A percentile compares a stretch with the other conserved stretches of the same genome.
These are phyloP conservation scores for Gryon sp. DNA, from an alignment of 1,140 invertebrate genomes.

Conservation along the genomic window DNA sequence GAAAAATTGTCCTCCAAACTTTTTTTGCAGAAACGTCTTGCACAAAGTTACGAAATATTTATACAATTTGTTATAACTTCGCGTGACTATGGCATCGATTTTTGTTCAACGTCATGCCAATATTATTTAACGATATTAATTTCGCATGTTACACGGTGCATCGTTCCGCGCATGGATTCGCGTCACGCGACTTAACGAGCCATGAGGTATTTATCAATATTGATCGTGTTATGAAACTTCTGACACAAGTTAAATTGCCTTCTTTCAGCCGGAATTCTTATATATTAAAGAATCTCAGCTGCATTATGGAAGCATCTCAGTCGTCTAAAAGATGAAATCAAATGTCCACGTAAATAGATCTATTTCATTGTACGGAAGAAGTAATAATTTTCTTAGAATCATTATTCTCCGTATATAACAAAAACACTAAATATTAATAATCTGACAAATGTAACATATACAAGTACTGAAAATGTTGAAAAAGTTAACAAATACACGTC, in stretches of 20 bases:
- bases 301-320: too few species aligned
- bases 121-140: constrained; percentile 30
- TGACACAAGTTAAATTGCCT: constrained; percentile 31
- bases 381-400: too few species aligned
- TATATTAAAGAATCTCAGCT: background rate
- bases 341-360: too few species aligned
- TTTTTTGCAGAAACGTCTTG: constrained; percentile 6
- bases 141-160: constrained; percentile 13
- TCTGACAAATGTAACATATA: too few species aligned
- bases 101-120: background rate
- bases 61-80: constrained; percentile 3
- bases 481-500: too few species aligned
- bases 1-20: constrained; percentile 32
- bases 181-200: constrained; percentile 34
- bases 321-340: too few species aligned
- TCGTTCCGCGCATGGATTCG: constrained; percentile 7
- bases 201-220: constrained; percentile 49
- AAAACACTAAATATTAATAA: too few species aligned
- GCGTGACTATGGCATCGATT: background rate
- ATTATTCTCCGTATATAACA: too few species aligned
- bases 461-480: too few species aligned
- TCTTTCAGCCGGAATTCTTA: constrained; percentile 25
- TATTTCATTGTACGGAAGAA: too few species aligned
- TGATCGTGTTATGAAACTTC: constrained; percentile 31
- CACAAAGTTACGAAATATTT: constrained; percentile 7